phyloP scores from a whole-genome alignment of 2,113 vertebrate genomes.

The Hydrolagus affinis region DNA sequence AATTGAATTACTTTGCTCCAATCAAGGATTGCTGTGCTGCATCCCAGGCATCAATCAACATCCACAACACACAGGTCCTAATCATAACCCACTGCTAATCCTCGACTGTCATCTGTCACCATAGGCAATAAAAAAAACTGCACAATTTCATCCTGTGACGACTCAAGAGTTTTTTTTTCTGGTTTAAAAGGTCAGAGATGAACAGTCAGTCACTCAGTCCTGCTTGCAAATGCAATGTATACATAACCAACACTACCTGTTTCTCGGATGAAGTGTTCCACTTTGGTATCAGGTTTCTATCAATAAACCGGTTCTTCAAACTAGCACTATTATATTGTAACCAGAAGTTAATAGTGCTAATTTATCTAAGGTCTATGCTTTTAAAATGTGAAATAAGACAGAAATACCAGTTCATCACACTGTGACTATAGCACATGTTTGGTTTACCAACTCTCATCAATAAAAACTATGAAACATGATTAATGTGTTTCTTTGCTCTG shows the following conservation, averaged over 20 bases:
- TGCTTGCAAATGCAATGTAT: neutral
- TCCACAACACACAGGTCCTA: too few species aligned
- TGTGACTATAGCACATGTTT: neutral
- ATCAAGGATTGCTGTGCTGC: neutral
- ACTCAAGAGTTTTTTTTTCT: too few species aligned
- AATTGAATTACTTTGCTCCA: neutral
- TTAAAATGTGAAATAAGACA: slow-evolving; percentile 30
- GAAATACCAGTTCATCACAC: neutral
- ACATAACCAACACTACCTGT: neutral
- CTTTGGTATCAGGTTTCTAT: slow-evolving; percentile 33
- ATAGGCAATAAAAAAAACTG: too few species aligned
- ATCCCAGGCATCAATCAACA: too few species aligned
- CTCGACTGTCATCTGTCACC: too few species aligned
- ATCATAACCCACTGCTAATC: too few species aligned
- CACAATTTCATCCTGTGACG: too few species aligned
- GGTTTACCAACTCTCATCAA: neutral
- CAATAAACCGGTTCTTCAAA: slow-evolving; percentile 21
- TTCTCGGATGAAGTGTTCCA: slow-evolving; percentile 22
- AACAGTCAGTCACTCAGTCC: neutral
- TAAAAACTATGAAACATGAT: slow-evolving; percentile 7
- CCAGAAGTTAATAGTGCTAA: slow-evolving; percentile 17
- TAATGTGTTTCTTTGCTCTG: neutral
- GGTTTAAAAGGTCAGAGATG: too few species aligned
- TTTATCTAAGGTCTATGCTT: slow-evolving; percentile 26
- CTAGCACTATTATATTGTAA: slow-evolving; percentile 11